These are phyloP conservation scores for Megalopta genalis DNA, from an alignment of 1,140 invertebrate species.

Conservation along the genomic window DNA sequence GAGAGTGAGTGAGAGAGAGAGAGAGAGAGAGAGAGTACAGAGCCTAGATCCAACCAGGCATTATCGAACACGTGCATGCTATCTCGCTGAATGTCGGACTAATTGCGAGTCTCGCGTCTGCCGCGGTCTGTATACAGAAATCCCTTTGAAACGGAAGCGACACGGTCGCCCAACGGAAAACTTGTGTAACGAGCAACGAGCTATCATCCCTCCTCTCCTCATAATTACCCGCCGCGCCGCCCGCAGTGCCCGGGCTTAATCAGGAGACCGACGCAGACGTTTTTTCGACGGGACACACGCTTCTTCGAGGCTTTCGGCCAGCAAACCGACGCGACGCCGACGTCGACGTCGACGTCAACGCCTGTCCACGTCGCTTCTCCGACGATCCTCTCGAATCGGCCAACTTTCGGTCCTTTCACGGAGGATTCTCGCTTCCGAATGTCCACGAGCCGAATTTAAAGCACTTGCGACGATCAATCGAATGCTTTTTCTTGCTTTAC, in stretches of 20 bases:
- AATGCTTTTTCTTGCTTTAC: too few species aligned
- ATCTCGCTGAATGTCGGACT: conserved; percentile 60
- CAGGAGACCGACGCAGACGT: conserved; percentile 2
- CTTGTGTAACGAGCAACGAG: conserved; percentile 48
- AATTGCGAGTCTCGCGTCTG: conserved; percentile 53
- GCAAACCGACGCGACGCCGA: too few species aligned
- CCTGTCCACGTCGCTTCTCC: too few species aligned
- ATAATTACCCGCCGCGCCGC: conserved; percentile 37
- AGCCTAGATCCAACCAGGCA: conserved; percentile 52
- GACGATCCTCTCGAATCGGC: too few species aligned
- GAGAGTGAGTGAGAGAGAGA: too few species aligned
- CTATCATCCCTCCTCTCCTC: conserved; percentile 6
- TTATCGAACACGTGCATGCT: conserved; percentile 57
- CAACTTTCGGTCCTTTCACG: too few species aligned
- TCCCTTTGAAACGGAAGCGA: conserved; percentile 58
- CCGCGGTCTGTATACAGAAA: not conserved
- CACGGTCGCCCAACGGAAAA: conserved; percentile 43
- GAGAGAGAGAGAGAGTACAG: too few species aligned
- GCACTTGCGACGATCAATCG: too few species aligned
- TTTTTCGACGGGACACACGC: not conserved
- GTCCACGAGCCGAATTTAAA: too few species aligned
- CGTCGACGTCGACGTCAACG: too few species aligned
- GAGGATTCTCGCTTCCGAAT: too few species aligned
- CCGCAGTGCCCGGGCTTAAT: conserved; percentile 28
- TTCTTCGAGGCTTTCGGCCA: not conserved